Base-by-base conservation (phyloP, 2,888 invertebrate species). In the Harpalus rubripes region DNA sequence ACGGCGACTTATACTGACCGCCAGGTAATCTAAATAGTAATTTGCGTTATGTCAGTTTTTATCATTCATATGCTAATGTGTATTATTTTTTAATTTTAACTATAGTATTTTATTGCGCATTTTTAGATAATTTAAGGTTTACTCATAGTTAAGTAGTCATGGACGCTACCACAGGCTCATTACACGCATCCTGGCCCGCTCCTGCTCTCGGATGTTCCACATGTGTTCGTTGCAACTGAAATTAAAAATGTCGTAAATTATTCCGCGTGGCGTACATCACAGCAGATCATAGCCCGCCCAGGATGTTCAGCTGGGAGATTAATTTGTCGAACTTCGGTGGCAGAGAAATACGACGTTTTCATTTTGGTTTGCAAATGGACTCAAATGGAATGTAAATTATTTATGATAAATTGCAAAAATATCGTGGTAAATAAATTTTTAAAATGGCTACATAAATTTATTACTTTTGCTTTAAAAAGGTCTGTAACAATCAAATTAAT, bases 161-260 rank as follows among this genome's bases (percentile, higher is more conserved):
- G 72, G 15, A 72, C 68, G 72, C 32, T 32, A n/a, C 58, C 76
- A 61, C 56, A 72, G 61, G 82, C 61, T 83, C 83, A 83, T 83
- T 83, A 44, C 41, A 76, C 61, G 63, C 83, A 83, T 83, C 83
- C 83, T 83, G 74, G 74, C 74, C 10, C 8, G 15, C 4, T 8
- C 41, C 44, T 52, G 44, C 44, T 8, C 12, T 52, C 52, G 74
- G 56, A 74, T 74, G 74, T 44, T 52, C 56, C 26, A 41, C 72
- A 41, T 72, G 44, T 72, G 72, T 52, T 12, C 18, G 16, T 44
- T 74, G 74, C 74, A 74, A 74, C 74, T 52, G 74, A 52, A 74
- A 74, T 74, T 74, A 74, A 74, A 74, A 74, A 74, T 52, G 56
- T 74, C 56, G 74, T 74, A 52, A 52, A 74, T 74, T 74, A 74